Base-by-base conservation (phyloP, 2,113 vertebrate genomes). In the Theristicus caerulescens region DNA sequence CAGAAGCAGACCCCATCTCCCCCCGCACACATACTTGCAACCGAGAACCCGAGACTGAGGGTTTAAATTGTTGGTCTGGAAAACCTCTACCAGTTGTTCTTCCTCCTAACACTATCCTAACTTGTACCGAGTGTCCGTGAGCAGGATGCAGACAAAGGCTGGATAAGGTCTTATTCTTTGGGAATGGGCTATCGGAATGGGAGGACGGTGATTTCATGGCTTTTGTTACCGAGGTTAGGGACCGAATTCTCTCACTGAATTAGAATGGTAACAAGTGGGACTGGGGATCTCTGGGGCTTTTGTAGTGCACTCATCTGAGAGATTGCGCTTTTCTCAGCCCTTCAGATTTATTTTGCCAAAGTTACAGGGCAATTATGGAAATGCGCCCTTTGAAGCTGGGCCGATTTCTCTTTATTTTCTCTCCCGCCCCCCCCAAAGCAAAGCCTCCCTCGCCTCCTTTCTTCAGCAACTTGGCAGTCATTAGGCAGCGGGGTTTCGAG, bases 301-400 rank as follows among this genome's bases (percentile, higher is more conserved):
- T 98, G 98, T 98, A 98, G 98, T 98, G 98, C 99, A 98, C 98
- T 98, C 99, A 98, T 98, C 99, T 99, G 98, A 99, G 98, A 99
- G 99, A 99, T 98, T 98, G 98, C 54, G 98, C 99, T 98, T 99
- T 99, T 99, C 98, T 98, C 98, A 98, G 98, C 98, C 97, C 97
- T 98, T 98, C 98, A 98, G 98, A 98, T 98, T 98, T 98, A 98
- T 99, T 99, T 99, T 98, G 98, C 98, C 98, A 97, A 97, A 99
- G 99, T 99, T 99, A 99, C 99, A 99, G 99, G 98, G 98, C 99
- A 99, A 99, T 99, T 99, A 99, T 99, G 99, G 99, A 99, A 99
- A 99, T 99, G 99, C 54, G 67, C 93, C 98, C 99, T 99, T 99
- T 99, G 99, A 99, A 99, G 99, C 98, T 34, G 66, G 97, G 98